phyloP scores from a whole-genome alignment of 1,140 invertebrate species.

The Neomicropteryx cornuta region DNA sequence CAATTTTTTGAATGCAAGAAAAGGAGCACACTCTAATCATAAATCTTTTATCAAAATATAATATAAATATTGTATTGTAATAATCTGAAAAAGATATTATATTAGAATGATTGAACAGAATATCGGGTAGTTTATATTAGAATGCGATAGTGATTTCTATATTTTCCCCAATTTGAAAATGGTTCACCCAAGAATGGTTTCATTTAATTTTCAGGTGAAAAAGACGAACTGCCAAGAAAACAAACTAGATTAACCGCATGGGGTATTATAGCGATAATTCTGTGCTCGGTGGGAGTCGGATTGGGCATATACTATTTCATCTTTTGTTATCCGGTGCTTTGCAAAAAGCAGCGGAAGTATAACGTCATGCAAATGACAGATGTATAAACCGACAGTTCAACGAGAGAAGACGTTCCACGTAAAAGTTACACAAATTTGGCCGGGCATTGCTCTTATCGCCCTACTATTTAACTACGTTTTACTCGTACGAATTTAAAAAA shows the following conservation, averaged over 20 bases:
- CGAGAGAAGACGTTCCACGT: constrained; percentile 19
- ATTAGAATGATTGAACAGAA: too few species aligned
- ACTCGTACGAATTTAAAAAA: constrained; percentile 3
- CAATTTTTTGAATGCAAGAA: too few species aligned
- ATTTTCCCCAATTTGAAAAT: too few species aligned
- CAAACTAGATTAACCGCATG: constrained; percentile 48
- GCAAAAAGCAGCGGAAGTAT: constrained; percentile 45
- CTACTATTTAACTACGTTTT: constrained; percentile 3
- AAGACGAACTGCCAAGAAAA: too few species aligned
- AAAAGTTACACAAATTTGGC: constrained; percentile 7
- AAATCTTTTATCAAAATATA: too few species aligned
- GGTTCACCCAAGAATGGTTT: too few species aligned
- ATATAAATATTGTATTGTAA: too few species aligned
- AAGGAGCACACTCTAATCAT: too few species aligned
- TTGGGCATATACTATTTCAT: constrained; percentile 46
- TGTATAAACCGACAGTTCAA: constrained; percentile 31
- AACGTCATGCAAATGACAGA: constrained; percentile 44
- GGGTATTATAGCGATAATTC: constrained; percentile 42
- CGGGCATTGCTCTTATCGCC: constrained; percentile 2
- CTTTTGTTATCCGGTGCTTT: constrained; percentile 48
- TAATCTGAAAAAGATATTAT: too few species aligned
- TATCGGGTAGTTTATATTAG: too few species aligned
- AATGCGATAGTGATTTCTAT: too few species aligned
- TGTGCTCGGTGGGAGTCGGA: constrained; percentile 39
- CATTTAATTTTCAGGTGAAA: too few species aligned